phyloP scores from a whole-genome alignment of 2,888 invertebrate species.

The Cerceris ruficornis region DNA sequence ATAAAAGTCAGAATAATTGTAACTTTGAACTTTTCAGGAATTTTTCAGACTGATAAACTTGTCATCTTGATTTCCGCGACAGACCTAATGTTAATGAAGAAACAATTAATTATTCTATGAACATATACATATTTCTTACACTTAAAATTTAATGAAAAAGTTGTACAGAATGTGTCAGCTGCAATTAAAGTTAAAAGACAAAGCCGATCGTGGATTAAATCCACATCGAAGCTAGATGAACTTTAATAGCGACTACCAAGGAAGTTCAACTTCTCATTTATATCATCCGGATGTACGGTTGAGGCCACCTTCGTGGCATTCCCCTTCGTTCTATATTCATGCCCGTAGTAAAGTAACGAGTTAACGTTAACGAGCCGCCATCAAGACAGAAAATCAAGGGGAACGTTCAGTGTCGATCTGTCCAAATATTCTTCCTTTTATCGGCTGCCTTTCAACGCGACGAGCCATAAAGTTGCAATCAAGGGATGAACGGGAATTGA shows the following conservation, averaged over 20 bases:
- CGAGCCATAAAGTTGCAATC: constrained; percentile 20
- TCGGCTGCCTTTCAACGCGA: neutral
- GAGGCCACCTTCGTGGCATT: constrained; percentile 68
- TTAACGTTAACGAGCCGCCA: constrained; percentile 62
- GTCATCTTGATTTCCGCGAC: too few relatives aligned
- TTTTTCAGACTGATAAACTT: too few relatives aligned
- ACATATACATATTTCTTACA: too few relatives aligned
- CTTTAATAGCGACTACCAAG: constrained; percentile 48
- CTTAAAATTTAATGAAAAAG: too few relatives aligned
- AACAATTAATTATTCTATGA: too few relatives aligned
- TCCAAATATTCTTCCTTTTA: constrained; percentile 33
- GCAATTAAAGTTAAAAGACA: neutral
- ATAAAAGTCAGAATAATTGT: too few relatives aligned
- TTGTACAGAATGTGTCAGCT: too few relatives aligned
- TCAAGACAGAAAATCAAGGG: constrained; percentile 53
- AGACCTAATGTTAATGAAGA: too few relatives aligned
- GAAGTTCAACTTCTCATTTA: constrained; percentile 67
- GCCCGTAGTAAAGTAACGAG: constrained; percentile 62
- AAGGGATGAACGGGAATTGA: constrained; percentile 1
- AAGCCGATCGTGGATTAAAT: constrained; percentile 1
- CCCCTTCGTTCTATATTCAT: constrained; percentile 70
- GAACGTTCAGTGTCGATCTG: constrained; percentile 36
- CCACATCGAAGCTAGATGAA: constrained; percentile 38
- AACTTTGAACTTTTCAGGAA: too few relatives aligned
- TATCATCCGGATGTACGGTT: constrained; percentile 70